These are phyloP conservation scores for Ectemnius lituratus DNA, from an alignment of 2,888 invertebrate genomes.

Conservation along the genomic window DNA sequence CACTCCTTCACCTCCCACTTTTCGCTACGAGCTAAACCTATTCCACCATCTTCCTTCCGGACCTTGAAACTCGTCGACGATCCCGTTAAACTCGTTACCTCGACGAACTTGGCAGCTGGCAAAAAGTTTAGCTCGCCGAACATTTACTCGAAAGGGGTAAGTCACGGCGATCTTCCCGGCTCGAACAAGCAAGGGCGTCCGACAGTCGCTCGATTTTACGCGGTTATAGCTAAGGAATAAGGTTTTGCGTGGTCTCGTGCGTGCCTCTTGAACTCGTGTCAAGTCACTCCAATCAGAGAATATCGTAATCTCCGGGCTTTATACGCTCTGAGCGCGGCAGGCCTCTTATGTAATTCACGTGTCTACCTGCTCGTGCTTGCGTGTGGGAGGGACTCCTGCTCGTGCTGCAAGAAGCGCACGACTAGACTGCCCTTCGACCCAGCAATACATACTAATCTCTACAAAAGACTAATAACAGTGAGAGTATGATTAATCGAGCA, in stretches of 20 bases:
- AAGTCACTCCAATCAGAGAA: conserved; percentile 69
- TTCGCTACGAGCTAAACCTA: not conserved
- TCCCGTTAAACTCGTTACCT: not conserved
- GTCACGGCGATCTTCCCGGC: conserved; percentile 6
- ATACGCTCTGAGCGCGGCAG: conserved; percentile 40
- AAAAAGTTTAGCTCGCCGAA: not conserved
- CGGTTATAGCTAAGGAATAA: not conserved
- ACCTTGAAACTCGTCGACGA: not conserved
- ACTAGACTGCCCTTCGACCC: conserved; percentile 57
- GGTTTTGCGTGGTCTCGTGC: conserved; percentile 32
- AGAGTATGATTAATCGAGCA: conserved; percentile 63
- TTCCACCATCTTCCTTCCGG: not conserved
- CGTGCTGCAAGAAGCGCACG: conserved; percentile 25
- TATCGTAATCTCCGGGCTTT: conserved; percentile 71
- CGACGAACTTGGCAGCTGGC: not conserved
- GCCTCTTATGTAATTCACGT: conserved; percentile 73
- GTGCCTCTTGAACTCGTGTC: conserved; percentile 64
- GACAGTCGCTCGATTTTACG: conserved; percentile 4
- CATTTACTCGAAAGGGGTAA: not conserved
- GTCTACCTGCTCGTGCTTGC: conserved; percentile 68
- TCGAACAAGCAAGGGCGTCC: conserved; percentile 7
- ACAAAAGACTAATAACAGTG: conserved; percentile 58
- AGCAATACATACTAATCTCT: conserved; percentile 42
- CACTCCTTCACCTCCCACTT: not conserved
- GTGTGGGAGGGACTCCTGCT: conserved; percentile 54